Evolutionary conservation across 2,888 invertebrate genomes (phyloP).

Genomic region (Calameuta pallipes): DNA sequence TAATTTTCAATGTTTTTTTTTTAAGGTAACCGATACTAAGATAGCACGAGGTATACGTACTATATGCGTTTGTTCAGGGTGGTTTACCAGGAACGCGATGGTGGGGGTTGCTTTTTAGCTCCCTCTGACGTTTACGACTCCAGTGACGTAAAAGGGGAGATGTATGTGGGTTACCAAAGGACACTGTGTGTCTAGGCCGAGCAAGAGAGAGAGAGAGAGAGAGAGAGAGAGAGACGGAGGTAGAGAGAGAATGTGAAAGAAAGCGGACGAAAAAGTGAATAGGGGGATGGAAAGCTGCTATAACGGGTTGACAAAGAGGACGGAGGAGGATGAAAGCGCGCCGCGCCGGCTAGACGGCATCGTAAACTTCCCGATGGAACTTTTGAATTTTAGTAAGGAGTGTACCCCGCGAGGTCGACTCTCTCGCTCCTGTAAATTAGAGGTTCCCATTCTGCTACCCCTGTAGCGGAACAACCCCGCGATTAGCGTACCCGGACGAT

Average conservation of each 20-base stretch:
- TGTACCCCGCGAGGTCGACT: slow-evolving; percentile 22
- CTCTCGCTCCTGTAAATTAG: slow-evolving; percentile 51
- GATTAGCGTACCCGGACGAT: not conserved
- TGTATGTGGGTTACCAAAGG: not conserved
- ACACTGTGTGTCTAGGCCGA: not conserved
- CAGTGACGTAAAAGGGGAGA: not conserved
- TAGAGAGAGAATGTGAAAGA: slow-evolving; percentile 1
- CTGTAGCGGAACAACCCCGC: not conserved
- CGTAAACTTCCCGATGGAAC: slow-evolving; percentile 60
- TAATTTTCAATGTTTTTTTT: not conserved
- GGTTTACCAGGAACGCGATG: not conserved
- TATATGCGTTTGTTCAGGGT: not conserved
- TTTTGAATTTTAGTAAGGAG: slow-evolving; percentile 58
- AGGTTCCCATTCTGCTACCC: slow-evolving; percentile 34
- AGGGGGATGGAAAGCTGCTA: not conserved
- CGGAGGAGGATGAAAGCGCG: slow-evolving; percentile 41
- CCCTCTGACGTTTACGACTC: not conserved
- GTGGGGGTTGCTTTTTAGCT: not conserved
- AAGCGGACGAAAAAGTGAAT: slow-evolving; percentile 7
- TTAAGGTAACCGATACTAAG: not conserved
- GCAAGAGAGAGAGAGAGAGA: slow-evolving; percentile 18
- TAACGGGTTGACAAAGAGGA: not conserved
- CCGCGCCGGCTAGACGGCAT: slow-evolving; percentile 62
- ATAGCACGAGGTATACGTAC: not conserved
- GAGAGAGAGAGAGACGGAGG: slow-evolving; percentile 14